phyloP scores from a whole-genome alignment of 2,888 invertebrate genomes.

The Baronia brevicornis region DNA sequence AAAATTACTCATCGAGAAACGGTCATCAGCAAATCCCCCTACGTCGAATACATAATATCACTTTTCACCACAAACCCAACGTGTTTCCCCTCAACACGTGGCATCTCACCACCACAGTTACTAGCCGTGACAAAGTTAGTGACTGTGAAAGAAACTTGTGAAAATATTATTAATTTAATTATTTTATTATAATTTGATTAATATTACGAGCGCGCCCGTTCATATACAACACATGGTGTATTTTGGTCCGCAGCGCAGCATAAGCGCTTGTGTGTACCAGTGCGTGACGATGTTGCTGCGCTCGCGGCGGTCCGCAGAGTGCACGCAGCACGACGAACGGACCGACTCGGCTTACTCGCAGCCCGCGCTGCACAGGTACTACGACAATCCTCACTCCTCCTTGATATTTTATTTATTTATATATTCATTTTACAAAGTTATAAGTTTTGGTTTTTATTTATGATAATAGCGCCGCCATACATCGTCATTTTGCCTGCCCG shows the following conservation, averaged over 20 bases:
- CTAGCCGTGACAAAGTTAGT: too few relatives aligned
- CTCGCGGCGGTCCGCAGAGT: slow-evolving; percentile 51
- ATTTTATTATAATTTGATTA: not conserved
- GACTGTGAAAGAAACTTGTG: too few relatives aligned
- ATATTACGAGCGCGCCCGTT: slow-evolving; percentile 3
- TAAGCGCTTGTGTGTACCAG: slow-evolving; percentile 64
- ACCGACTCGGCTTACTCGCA: slow-evolving; percentile 14
- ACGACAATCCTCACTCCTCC: not conserved
- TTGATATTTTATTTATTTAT: not conserved
- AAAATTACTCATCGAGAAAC: too few relatives aligned
- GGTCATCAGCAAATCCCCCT: too few relatives aligned
- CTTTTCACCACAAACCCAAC: too few relatives aligned
- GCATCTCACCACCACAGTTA: too few relatives aligned
- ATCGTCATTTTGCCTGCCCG: too few relatives aligned
- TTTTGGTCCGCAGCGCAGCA: slow-evolving; percentile 47
- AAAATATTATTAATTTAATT: not conserved
- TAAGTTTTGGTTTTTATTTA: not conserved
- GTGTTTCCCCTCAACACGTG: too few relatives aligned
- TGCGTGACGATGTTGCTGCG: slow-evolving; percentile 61
- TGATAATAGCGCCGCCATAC: slow-evolving; percentile 6
- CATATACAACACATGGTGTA: not conserved
- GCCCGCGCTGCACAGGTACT: slow-evolving; percentile 37
- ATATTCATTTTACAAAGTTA: too few relatives aligned
- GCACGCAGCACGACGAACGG: slow-evolving; percentile 5
- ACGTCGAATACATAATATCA: too few relatives aligned